These are phyloP conservation scores for Pseudorasbora parva DNA, from an alignment of 2,113 vertebrate genomes.

Conservation along the genomic window DNA sequence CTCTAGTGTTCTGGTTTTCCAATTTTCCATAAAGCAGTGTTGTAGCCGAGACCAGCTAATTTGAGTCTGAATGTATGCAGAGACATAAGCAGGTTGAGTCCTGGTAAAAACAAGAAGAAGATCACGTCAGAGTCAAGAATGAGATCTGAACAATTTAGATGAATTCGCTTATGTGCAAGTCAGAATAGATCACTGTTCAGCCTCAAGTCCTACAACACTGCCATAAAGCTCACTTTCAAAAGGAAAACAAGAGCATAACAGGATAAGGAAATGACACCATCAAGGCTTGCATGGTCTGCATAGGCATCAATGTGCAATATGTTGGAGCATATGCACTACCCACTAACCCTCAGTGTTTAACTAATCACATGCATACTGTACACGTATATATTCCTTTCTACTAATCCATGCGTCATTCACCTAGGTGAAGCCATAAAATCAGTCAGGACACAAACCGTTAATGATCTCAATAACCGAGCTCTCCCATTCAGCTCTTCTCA, in stretches of 20 bases:
- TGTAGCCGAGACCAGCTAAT: not conserved
- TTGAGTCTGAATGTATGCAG: not conserved
- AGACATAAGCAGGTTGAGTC: not conserved
- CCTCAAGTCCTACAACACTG: not conserved
- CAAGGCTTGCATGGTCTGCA: not conserved
- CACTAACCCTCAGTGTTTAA: not conserved
- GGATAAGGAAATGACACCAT: not conserved
- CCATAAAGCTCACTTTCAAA: not conserved
- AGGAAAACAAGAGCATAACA: not conserved
- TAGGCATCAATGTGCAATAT: not conserved
- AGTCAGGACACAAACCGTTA: slow-evolving; percentile 11
- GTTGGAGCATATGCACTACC: not conserved
- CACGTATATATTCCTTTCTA: not conserved
- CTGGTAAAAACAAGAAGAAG: not conserved
- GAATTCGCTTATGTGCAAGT: not conserved
- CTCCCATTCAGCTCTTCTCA: slow-evolving; percentile 21
- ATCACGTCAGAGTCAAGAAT: too few relatives aligned
- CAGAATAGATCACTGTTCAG: not conserved
- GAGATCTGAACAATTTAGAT: not conserved
- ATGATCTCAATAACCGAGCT: not conserved
- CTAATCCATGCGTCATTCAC: not conserved
- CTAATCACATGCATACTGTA: not conserved
- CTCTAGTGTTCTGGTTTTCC: not conserved
- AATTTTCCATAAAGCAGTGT: too few relatives aligned
- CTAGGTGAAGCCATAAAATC: slow-evolving; percentile 36